Evolutionary conservation across 2,113 vertebrate genomes (phyloP), one percentile per base, ranked within the genome.

Genomic region (Heterotilapia buettikoferi): DNA sequence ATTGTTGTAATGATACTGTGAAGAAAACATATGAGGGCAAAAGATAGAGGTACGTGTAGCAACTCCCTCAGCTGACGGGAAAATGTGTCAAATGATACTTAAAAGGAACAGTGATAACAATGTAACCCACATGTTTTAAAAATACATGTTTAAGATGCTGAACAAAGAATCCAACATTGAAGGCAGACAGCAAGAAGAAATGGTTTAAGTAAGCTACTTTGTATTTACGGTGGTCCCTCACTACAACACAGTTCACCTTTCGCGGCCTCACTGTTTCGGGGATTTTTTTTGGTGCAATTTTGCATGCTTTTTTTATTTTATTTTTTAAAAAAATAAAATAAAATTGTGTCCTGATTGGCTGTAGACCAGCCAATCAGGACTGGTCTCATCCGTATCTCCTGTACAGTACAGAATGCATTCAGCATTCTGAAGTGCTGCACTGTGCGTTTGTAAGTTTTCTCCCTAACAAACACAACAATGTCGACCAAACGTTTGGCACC

Each of bases 221-320:
- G 0, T 63, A 63, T 63, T 63, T 63, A 63, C 59, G 11, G 59
- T 63, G 59, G 59, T 63, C 1, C 59, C 29, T 63, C 5, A 0
- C 16, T 63, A 33, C 33, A 36, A 63, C 59, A 11, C 29, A 63
- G 59, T 63, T 63, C 59, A 63, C 59, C 59, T 63, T 36, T 33
- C 0, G 1, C 9, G 2, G 57, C 5, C 57, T 61, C 31, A 33
- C 29, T 63, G 16, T 63, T 11, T 63, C 9, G 0, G 31, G 31
- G 16, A 63, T 2, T 63, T 33, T 63, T 33, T 19, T 1, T 33
- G 29, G 3, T 63, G 59, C 59, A 63, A 63, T 63, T 63, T 3
- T 63, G 59, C 16, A 19, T 36, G 59, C 2, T 10, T 33, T 61
- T 7, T 61, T 61, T 33, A 19, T 61, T 18, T 61, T 1, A 13